phyloP scores from a whole-genome alignment of 2,113 vertebrate genomes.

The Calcarius ornatus region DNA sequence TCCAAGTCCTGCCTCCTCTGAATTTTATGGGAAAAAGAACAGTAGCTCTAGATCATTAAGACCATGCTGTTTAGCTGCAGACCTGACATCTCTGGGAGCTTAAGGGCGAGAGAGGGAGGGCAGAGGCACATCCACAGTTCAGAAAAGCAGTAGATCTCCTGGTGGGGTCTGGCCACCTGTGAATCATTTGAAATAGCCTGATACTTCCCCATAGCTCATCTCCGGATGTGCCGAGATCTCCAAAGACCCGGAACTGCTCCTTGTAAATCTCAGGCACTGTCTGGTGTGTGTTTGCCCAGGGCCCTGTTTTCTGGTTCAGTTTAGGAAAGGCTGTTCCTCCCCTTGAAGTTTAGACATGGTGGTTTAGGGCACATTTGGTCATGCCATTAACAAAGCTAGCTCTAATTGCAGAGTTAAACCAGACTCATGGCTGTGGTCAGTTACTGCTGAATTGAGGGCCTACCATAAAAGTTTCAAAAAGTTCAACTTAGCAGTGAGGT shows the following conservation, averaged over 20 bases:
- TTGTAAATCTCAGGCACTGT: not conserved
- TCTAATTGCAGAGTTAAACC: not conserved
- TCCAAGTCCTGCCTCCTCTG: not conserved
- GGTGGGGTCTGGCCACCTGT: not conserved
- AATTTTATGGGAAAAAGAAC: not conserved
- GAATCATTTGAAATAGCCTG: not conserved
- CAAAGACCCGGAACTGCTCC: not conserved
- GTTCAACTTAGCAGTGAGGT: not conserved
- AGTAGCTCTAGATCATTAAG: not conserved
- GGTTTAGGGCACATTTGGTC: not conserved
- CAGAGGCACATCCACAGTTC: not conserved
- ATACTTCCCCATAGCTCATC: not conserved
- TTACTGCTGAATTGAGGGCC: not conserved
- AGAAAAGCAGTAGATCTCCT: not conserved
- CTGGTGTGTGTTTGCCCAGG: not conserved
- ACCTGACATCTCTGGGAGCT: not conserved
- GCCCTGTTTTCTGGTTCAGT: not conserved
- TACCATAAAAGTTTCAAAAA: not conserved
- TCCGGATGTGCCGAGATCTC: not conserved
- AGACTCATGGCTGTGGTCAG: not conserved
- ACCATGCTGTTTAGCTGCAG: not conserved
- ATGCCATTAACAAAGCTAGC: not conserved
- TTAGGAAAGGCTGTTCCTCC: not conserved
- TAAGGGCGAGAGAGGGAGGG: not conserved
- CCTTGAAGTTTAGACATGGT: not conserved